Base-by-base conservation (phyloP, 2,113 vertebrate species). In the Acrocephalus kingi region DNA sequence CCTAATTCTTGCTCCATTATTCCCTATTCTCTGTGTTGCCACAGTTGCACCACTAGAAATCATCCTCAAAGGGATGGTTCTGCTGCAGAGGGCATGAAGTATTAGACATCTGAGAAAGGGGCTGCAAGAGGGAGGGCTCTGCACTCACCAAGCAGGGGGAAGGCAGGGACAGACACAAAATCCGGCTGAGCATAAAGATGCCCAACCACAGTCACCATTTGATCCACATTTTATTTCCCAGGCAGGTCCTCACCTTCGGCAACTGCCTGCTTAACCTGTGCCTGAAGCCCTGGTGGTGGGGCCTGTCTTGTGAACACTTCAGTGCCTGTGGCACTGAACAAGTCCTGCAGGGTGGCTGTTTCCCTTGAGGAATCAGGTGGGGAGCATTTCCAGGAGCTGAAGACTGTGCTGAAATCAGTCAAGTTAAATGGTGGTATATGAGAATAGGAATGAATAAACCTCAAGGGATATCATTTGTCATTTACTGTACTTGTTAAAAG, bases 401-500 rank as follows among this genome's bases (percentile, higher is more conserved):
- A 59, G 63, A 30, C 41, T 45, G 21, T 30, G 72, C 49, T 69
- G 91, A 89, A 87, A 94, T 96, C 87, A 93, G 92, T 93, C 85
- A 93, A 56, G 77, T 93, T 94, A 94, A 94, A 87, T 46, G 71
- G 90, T 35, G 58, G 71, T 43, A n/a, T 72, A 94, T 68, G 66
- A 94, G 82, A 73, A 90, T 14, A 68, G 69, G 76, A 93, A 95
- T 90, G 87, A 94, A 90, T 87, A 91, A 95, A 94, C 93, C 90
- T 93, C 75, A 6, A 96, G 93, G 94, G 96, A 96, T 85, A 87
- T 81, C 37, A 96, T 97, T 96, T 96, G 93, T 96, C 88, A 96
- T 94, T 95, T 96, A 86, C 55, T 51, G 46, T n/a, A 93, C 93
- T 96, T 95, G 88, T 94, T 97, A 95, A 91, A 96, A 97, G 90